Conservation (phyloP, 2,113 vertebrate genomes). For the Crypturellus undulatus region DNA sequence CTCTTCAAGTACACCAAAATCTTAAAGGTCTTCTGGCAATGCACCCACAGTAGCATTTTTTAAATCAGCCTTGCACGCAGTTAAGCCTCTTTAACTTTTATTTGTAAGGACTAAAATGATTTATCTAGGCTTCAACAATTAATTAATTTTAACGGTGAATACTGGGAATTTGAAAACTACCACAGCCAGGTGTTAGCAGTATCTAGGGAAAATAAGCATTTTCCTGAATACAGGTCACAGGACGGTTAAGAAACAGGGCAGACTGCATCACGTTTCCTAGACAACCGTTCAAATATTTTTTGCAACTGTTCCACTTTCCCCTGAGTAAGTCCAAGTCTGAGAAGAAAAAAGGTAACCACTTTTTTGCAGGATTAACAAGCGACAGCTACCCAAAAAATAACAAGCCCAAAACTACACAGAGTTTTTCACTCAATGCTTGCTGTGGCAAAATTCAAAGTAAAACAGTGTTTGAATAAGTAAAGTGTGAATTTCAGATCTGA, state of each 20-base stretch:
- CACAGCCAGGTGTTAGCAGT: not conserved
- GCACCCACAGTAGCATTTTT: not conserved
- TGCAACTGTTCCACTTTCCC: not conserved
- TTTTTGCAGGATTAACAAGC: not conserved
- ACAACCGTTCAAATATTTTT: not conserved
- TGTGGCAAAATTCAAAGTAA: not conserved
- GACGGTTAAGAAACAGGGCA: not conserved
- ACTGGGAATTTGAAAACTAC: not conserved
- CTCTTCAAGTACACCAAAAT: not conserved
- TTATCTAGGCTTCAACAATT: slow-evolving; percentile 22
- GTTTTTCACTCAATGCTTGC: not conserved
- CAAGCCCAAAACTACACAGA: not conserved
- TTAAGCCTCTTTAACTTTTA: slow-evolving; percentile 50
- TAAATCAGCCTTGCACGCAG: not conserved
- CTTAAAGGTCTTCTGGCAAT: slow-evolving; percentile 1
- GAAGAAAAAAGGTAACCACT: not conserved
- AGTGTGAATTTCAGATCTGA: not conserved
- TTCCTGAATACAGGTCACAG: not conserved
- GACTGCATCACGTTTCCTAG: not conserved
- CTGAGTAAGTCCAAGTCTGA: not conserved
- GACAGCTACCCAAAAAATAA: not conserved
- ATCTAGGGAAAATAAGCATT: slow-evolving; percentile 2
- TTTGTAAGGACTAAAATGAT: not conserved
- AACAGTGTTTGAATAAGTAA: not conserved
- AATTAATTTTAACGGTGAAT: not conserved